Evolutionary conservation across 2,888 invertebrate genomes (phyloP), one percentile per base, ranked within the genome.

Genomic region (Chrysolina oricalcia): DNA sequence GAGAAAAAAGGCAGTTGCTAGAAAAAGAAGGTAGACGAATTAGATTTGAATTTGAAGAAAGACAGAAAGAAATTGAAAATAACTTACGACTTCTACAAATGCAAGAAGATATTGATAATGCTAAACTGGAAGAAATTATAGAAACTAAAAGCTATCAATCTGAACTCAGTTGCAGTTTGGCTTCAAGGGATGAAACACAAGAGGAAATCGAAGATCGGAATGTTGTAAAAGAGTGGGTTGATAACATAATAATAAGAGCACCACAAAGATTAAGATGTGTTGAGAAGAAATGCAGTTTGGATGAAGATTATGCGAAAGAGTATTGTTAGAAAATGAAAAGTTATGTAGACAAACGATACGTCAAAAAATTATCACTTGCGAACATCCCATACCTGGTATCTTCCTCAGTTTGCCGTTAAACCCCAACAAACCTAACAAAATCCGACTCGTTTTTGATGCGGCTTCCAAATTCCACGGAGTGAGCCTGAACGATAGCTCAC

Each of bases 241-340:
- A 35, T 35, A 35, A 35, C 8, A 35, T 35, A 35, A 23, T 19
- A 56, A 27, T 13, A 1, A 62, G 21, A 21, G 62, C 62, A 21
- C 62, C 27, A 23, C 62, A 62, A 62, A 11, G 62, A 15, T n/a
- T 62, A 27, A 62, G 27, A 35, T 62, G 62, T 62, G n/a, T 27
- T 13, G 62, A 62, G n/a, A 62, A 23, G 13, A 62, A 62, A 62
- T 62, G 27, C 10, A 50, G 50, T 50, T 17, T 17, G 9, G 50
- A 50, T n/a, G n/a, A 50, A 17, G n/a, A 17, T 17, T 50, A n/a
- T 17, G 50, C 50, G n/a, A n/a, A 50, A 50, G 19, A 15, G 9
- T 50, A 50, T n/a, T n/a, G 17, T 9, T 6, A 50, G 17, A 50
- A 50, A 50, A 50, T 17, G 3, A 17, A 50, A 2, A 50, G 50